These are phyloP conservation scores for Brachyalestes nurse DNA, from an alignment of 2,797 vertebrate species.

Conservation along the genomic window DNA sequence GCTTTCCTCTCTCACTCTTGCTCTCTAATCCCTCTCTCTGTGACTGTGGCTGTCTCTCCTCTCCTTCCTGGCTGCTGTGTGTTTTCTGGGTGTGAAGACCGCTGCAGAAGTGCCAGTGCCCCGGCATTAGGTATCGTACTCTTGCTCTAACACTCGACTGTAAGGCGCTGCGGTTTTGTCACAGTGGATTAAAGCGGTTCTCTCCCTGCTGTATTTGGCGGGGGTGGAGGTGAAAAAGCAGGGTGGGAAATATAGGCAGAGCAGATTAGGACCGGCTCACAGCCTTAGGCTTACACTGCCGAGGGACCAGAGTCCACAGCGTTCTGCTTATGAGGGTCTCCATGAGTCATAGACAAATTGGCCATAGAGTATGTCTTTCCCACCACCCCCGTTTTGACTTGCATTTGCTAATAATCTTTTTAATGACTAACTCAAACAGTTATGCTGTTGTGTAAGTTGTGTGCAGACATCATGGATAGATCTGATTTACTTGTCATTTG, in stretches of 20 bases:
- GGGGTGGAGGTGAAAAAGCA: conserved; percentile 12
- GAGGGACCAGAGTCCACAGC: background rate
- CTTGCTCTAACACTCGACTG: conserved; percentile 37
- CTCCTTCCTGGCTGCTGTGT: conserved; percentile 48
- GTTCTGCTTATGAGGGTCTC: background rate
- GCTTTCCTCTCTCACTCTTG: background rate
- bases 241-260: too few species aligned
- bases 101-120: conserved; percentile 93
- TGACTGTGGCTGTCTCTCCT: conserved; percentile 33
- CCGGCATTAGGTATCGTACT: conserved; percentile 93
- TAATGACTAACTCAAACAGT: too few species aligned
- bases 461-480: too few species aligned
- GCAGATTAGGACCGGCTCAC: conserved; percentile 12
- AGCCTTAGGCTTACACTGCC: background rate
- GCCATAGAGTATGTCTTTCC: background rate
- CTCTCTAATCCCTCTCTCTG: conserved; percentile 40
- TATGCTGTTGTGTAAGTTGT: too few species aligned
- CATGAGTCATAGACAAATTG: background rate
- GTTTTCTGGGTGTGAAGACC: conserved; percentile 85
- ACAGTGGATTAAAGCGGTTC: conserved; percentile 41
- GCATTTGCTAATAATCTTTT: background rate
- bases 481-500: too few species aligned
- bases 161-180: conserved; percentile 27
- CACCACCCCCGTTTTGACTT: background rate
- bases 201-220: background rate